Conservation (phyloP, 2,888 invertebrate genomes). For the Coenonympha glycerion region DNA sequence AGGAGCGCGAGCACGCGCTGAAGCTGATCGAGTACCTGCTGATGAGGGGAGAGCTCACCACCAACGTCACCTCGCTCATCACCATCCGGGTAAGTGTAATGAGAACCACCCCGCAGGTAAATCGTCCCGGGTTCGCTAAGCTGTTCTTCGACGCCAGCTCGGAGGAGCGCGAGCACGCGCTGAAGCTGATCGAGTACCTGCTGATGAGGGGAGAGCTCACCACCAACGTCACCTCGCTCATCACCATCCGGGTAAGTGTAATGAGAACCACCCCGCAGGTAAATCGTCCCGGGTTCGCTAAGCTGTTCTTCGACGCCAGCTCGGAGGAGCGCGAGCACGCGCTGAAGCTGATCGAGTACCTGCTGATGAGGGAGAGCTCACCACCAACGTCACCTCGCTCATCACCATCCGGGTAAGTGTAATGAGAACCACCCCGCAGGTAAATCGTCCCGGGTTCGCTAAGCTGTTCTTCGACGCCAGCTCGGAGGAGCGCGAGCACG, state of each 20-base stretch:
- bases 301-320: constrained; percentile 89
- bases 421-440: too few relatives aligned
- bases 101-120: too few relatives aligned
- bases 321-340: constrained; percentile 93
- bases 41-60: constrained; percentile 86
- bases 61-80: constrained; percentile 76
- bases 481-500: constrained; percentile 91
- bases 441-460: constrained; percentile 90
- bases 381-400: constrained; percentile 76
- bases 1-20: constrained; percentile 92
- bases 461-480: constrained; percentile 90
- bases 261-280: too few relatives aligned
- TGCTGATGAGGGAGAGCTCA: constrained; percentile 88
- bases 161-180: constrained; percentile 92
- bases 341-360: constrained; percentile 89
- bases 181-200: constrained; percentile 90
- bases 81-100: constrained; percentile 75
- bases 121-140: constrained; percentile 91
- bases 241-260: constrained; percentile 74
- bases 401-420: constrained; percentile 76
- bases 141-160: constrained; percentile 88
- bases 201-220: constrained; percentile 88
- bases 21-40: constrained; percentile 91
- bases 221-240: constrained; percentile 74
- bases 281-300: constrained; percentile 91